Conservation (phyloP, 2,797 vertebrate species). For the Nannoperca obscura region DNA sequence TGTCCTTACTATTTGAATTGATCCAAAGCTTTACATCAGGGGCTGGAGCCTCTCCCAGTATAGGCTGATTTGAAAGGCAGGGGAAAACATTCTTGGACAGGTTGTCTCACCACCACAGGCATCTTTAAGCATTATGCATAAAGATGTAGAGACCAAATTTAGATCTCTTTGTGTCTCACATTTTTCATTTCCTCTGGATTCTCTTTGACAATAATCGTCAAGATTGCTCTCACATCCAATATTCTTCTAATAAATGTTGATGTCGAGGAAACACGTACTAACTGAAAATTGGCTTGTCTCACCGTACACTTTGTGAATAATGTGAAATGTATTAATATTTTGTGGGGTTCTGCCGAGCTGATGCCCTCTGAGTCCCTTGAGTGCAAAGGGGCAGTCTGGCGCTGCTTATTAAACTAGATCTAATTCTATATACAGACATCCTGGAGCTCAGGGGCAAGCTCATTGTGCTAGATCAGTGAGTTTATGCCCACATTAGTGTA, state of each 20-base stretch:
- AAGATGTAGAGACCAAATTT: slow-evolving; percentile 26
- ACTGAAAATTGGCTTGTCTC: slow-evolving; percentile 43
- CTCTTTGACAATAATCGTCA: slow-evolving; percentile 11
- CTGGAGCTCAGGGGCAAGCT: slow-evolving; percentile 17
- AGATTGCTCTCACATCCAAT: slow-evolving; percentile 25
- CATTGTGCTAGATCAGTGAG: slow-evolving; percentile 9
- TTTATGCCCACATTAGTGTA: slow-evolving; percentile 7
- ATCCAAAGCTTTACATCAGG: slow-evolving; percentile 2
- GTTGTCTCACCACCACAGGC: slow-evolving; percentile 3
- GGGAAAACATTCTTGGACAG: slow-evolving; percentile 27
- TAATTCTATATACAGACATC: slow-evolving; percentile 35
- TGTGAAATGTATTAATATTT: slow-evolving; percentile 41
- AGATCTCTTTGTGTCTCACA: slow-evolving; percentile 7
- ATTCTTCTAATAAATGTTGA: slow-evolving; percentile 45
- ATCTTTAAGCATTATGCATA: slow-evolving; percentile 11
- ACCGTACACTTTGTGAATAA: slow-evolving; percentile 34
- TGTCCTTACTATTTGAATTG: slow-evolving; percentile 5
- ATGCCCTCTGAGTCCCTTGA: slow-evolving; percentile 21
- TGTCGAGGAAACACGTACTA: slow-evolving; percentile 20
- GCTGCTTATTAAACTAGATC: slow-evolving; percentile 51
- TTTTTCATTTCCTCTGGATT: slow-evolving; percentile 48
- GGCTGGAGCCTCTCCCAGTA: not conserved
- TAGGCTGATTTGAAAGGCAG: slow-evolving; percentile 3
- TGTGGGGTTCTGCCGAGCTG: slow-evolving; percentile 20
- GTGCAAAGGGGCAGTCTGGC: slow-evolving; percentile 30